Percentiles rank a stretch among this genome's conserved stretches.
phyloP scores from a whole-genome alignment of 2,113 vertebrate genomes.

The Paramormyrops kingsleyae region DNA sequence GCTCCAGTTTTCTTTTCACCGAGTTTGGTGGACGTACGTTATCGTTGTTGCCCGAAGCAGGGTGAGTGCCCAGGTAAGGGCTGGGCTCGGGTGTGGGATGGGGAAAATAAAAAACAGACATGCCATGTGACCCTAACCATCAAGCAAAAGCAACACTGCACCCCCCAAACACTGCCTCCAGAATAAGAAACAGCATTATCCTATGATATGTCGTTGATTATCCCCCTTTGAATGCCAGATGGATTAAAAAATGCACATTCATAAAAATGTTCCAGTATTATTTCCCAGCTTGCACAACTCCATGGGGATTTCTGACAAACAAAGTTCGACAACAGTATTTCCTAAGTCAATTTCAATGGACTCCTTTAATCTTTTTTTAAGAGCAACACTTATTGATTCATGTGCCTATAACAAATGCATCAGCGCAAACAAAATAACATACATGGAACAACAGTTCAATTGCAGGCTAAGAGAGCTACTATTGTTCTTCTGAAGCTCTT shows the following conservation, averaged over 20 bases:
- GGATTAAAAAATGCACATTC: constrained; percentile 32
- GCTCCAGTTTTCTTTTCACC: constrained; percentile 37
- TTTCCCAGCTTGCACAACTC: constrained; percentile 13
- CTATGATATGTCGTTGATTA: constrained; percentile 33
- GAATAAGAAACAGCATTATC: constrained; percentile 24
- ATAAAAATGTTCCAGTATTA: constrained; percentile 37
- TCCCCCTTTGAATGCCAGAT: constrained; percentile 38
- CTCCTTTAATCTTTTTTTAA: constrained; percentile 29
- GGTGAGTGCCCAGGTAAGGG: constrained; percentile 37
- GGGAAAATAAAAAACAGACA: constrained; percentile 41
- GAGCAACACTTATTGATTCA: constrained; percentile 21
- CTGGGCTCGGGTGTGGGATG: constrained; percentile 25
- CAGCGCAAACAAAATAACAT: constrained; percentile 25
- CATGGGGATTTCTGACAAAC: background rate
- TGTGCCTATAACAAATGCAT: constrained; percentile 22
- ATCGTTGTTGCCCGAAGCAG: constrained; percentile 31
- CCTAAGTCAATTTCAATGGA: background rate
- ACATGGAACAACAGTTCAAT: constrained; percentile 38
- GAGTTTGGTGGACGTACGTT: constrained; percentile 29
- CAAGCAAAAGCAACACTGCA: background rate
- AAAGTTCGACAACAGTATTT: background rate
- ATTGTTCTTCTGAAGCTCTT: background rate
- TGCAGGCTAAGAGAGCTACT: constrained; percentile 8
- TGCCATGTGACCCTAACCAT: background rate
- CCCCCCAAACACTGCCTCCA: background rate